Base-by-base conservation (phyloP, 2,888 invertebrate genomes). In the Elysia crispata region DNA sequence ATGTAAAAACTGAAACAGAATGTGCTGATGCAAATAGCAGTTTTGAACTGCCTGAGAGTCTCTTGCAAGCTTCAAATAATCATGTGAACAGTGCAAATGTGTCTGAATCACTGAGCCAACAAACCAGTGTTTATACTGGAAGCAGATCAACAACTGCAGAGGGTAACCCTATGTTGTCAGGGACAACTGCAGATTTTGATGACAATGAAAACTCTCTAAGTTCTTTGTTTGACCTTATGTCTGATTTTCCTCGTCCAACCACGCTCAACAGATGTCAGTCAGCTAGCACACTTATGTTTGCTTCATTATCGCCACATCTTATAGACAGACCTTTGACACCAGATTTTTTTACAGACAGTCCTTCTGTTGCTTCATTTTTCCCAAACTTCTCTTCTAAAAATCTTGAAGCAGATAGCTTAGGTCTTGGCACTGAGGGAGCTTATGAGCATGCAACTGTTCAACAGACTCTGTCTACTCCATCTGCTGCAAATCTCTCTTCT, bases 281-380 rank as follows among this genome's bases (percentile, higher is more conserved):
- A 60, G 80, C 80, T 6, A 80, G 76, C 73, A 80, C 76, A 18
- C 62, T 80, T 6, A 80, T 80, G 80, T 80, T 80, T 80, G 73
- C 80, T 1, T 80, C 80, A 57, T 80, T 80, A 28, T 76, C 80
- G 25, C 80, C 76, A 1, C 80, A 80, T 62, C 62, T 80, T 30
- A 30, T 80, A 5, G 80, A 80, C 33, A 62, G 80, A 60, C 72
- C 80, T 25, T 70, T 80, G 57, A 80, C 80, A 20, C 80, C 80
- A n/a, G 80, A 80, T 50, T 80, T 80, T 28, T 77, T 79, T 28
- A 79, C 74, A 1, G 79, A 79, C 57, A 79, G 79, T 54, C 79
- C 79, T 31, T 79, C 79, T 25, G 79, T 74, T 0, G 79, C 74
- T 23, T 74, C 79, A 18, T 74, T 79, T 64, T 79, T 79, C 30